Percentiles rank a stretch among this genome's conserved stretches.
Evolutionary conservation across 2,888 invertebrate genomes (phyloP).

Genomic region (Theretra japonica): DNA sequence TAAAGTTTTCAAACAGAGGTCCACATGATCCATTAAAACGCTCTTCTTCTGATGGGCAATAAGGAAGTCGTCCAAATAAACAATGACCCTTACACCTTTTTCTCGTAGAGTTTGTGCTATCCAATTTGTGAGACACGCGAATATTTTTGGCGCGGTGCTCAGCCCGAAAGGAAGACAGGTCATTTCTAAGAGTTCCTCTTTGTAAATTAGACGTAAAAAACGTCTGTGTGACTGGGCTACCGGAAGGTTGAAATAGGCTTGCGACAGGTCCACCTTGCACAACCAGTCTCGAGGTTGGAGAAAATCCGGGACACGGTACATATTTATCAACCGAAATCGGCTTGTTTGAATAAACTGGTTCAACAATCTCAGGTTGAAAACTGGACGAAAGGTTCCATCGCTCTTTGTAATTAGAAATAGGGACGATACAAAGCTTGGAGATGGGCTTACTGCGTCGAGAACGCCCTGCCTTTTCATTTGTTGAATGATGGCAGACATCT

Average conservation of each 20-base stretch:
- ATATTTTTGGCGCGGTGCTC: slow-evolving; percentile 43
- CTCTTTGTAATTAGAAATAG: slow-evolving; percentile 38
- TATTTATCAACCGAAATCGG: slow-evolving; percentile 42
- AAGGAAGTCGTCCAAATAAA: slow-evolving; percentile 43
- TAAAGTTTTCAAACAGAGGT: slow-evolving; percentile 25
- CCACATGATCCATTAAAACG: slow-evolving; percentile 33
- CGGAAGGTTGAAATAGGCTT: slow-evolving; percentile 44
- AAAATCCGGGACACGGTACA: slow-evolving; percentile 41
- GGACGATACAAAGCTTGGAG: slow-evolving; percentile 38
- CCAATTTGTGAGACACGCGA: slow-evolving; percentile 43
- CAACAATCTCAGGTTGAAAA: slow-evolving; percentile 39
- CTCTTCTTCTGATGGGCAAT: slow-evolving; percentile 33
- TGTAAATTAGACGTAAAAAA: slow-evolving; percentile 42
- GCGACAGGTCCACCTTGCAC: slow-evolving; percentile 42
- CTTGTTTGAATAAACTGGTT: slow-evolving; percentile 40
- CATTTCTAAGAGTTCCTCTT: slow-evolving; percentile 41
- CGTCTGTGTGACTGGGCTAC: slow-evolving; percentile 38
- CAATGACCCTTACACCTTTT: slow-evolving; percentile 38
- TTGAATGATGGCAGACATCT: neutral
- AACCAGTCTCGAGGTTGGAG: slow-evolving; percentile 44
- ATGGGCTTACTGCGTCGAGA: neutral
- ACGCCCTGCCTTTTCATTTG: slow-evolving; percentile 5
- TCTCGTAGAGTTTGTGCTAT: slow-evolving; percentile 38
- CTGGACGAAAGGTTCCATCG: slow-evolving; percentile 38
- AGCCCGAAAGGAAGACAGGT: slow-evolving; percentile 50